These are phyloP conservation scores for Siniperca scherzeri DNA, from an alignment of 2,797 vertebrate species.

Conservation along the genomic window DNA sequence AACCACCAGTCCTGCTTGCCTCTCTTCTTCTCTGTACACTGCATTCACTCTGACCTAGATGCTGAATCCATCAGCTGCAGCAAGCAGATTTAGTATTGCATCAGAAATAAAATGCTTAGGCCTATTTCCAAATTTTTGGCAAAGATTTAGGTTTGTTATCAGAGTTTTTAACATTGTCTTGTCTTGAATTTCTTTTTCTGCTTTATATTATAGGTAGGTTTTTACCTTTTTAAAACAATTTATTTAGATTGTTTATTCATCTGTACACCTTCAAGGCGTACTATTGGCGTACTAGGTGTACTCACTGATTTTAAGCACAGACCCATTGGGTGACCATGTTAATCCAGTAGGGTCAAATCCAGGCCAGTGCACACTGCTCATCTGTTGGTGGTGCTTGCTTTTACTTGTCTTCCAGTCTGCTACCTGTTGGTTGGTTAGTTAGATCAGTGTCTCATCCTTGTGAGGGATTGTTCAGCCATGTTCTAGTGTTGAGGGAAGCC, in stretches of 20 bases:
- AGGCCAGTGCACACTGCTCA: slow-evolving; percentile 64
- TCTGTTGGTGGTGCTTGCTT: slow-evolving; percentile 58
- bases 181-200: slow-evolving; percentile 7
- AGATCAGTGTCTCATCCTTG: slow-evolving; percentile 15
- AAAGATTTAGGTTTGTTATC: slow-evolving; percentile 44
- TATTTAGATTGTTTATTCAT: background rate
- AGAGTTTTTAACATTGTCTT: slow-evolving; percentile 32
- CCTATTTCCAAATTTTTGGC: slow-evolving; percentile 50
- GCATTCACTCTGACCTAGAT: slow-evolving; percentile 77
- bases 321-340: slow-evolving; percentile 55
- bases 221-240: background rate
- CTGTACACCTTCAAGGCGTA: background rate
- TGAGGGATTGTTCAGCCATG: slow-evolving; percentile 29
- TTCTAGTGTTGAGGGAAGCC: slow-evolving; percentile 40
- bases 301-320: slow-evolving; percentile 25
- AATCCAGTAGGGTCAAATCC: slow-evolving; percentile 60
- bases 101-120: slow-evolving; percentile 72
- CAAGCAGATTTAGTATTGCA: slow-evolving; percentile 74
- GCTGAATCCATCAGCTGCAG: slow-evolving; percentile 72
- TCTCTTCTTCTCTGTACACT: slow-evolving; percentile 37
- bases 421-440: slow-evolving; percentile 62
- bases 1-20: slow-evolving; percentile 11
- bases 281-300: slow-evolving; percentile 25
- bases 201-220: background rate
- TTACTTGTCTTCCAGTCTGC: slow-evolving; percentile 32